These are phyloP conservation scores for Oreochromis spilurus DNA, from an alignment of 2,113 vertebrate genomes.

Conservation along the genomic window DNA sequence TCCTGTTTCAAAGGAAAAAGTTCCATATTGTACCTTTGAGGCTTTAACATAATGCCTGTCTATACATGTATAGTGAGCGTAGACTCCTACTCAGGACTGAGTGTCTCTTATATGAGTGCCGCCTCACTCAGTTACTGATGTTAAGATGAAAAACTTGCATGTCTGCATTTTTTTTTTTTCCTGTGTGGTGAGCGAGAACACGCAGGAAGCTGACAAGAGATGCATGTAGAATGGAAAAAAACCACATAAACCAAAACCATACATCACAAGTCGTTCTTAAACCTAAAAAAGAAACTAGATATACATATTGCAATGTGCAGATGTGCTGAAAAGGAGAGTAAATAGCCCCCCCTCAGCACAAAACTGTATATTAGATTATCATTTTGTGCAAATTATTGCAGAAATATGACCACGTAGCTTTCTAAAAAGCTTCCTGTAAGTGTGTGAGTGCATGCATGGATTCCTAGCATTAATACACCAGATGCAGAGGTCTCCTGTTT, in stretches of 20 bases:
- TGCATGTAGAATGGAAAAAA: conserved; percentile 47
- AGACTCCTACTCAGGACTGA: conserved; percentile 31
- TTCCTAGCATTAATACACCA: background rate
- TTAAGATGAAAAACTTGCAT: conserved; percentile 30
- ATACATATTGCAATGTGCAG: background rate
- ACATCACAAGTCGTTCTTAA: background rate
- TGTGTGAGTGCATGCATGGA: background rate
- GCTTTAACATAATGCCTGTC: conserved; percentile 11
- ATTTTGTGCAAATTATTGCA: background rate
- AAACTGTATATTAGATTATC: background rate
- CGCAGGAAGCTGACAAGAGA: conserved; percentile 36
- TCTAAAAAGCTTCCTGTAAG: background rate
- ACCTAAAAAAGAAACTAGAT: conserved; percentile 12
- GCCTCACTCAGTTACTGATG: conserved; percentile 9
- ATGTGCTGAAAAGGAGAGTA: background rate
- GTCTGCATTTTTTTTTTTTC: background rate
- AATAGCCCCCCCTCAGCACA: background rate
- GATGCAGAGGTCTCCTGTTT: background rate
- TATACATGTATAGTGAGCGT: background rate
- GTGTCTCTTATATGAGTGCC: background rate
- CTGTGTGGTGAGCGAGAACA: conserved; percentile 32
- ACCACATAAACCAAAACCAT: conserved; percentile 47
- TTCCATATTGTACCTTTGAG: background rate
- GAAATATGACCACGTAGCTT: background rate
- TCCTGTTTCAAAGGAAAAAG: conserved; percentile 1